Evolutionary conservation across 2,113 vertebrate genomes (phyloP).

Genomic region (Neodontobutis hainanensis): DNA sequence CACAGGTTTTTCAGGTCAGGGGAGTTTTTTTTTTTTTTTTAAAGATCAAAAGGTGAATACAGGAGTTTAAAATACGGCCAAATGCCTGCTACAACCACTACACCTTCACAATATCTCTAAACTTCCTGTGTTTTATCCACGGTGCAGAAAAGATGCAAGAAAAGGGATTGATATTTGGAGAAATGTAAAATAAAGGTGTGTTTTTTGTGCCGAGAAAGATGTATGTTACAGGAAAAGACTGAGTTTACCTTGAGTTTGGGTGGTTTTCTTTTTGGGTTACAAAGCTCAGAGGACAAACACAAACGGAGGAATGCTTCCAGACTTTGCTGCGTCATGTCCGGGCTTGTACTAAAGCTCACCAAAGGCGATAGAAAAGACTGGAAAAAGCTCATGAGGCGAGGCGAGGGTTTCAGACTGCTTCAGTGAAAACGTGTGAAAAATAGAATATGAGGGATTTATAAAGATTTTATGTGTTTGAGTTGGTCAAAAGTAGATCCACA

Average conservation of each 20-base stretch:
- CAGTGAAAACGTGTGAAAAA: no score
- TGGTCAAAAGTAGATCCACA: no score
- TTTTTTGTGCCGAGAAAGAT: background rate
- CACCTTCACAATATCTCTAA: background rate
- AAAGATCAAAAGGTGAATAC: slow-evolving; percentile 54
- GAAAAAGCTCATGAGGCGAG: background rate
- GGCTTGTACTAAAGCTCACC: slow-evolving; percentile 54
- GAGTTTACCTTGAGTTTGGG: background rate
- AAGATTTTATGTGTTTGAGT: no score
- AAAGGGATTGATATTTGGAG: background rate
- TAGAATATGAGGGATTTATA: no score
- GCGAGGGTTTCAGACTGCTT: no score
- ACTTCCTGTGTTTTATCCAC: background rate
- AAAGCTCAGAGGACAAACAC: slow-evolving; percentile 1
- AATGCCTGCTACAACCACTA: background rate
- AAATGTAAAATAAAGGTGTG: slow-evolving; percentile 18
- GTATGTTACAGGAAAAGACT: background rate
- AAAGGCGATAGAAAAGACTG: slow-evolving; percentile 23
- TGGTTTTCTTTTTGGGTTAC: slow-evolving; percentile 1
- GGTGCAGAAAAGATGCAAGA: background rate
- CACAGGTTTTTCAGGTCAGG: slow-evolving; percentile 71
- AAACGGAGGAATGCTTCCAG: slow-evolving; percentile 61
- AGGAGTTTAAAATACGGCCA: background rate
- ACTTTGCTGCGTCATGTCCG: slow-evolving; percentile 56
- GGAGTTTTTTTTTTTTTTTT: slow-evolving; percentile 15